These are phyloP conservation scores for Lasioglossum calceatum DNA, from an alignment of 2,888 invertebrate species.

Conservation along the genomic window DNA sequence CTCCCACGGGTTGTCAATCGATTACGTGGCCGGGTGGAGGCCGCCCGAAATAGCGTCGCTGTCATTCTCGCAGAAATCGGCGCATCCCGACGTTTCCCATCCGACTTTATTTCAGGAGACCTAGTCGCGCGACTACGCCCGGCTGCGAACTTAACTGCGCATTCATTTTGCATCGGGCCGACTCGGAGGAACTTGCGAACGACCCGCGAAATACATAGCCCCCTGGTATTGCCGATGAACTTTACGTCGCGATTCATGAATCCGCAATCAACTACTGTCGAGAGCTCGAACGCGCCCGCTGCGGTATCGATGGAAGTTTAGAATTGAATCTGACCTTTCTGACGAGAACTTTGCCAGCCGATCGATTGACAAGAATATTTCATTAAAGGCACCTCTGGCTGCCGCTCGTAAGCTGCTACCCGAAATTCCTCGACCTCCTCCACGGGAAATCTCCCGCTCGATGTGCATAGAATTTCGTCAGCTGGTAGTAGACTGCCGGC, in stretches of 20 bases:
- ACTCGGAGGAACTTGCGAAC: background rate
- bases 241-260: slow-evolving; percentile 24
- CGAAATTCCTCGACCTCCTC: background rate
- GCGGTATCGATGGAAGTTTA: slow-evolving; percentile 18
- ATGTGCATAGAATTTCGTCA: background rate
- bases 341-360: background rate
- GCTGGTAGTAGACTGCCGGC: background rate
- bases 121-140: background rate
- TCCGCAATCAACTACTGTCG: slow-evolving; percentile 14
- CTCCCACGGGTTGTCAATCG: slow-evolving; percentile 25
- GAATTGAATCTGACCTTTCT: slow-evolving; percentile 11
- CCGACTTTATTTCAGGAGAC: slow-evolving; percentile 27
- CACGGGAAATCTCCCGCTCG: background rate
- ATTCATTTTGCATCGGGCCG: background rate
- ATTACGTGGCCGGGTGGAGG: slow-evolving; percentile 6
- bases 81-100: slow-evolving; percentile 10
- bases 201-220: background rate
- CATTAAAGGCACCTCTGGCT: slow-evolving; percentile 3
- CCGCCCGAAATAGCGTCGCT: slow-evolving; percentile 31
- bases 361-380: slow-evolving; percentile 28
- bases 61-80: slow-evolving; percentile 7
- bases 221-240: background rate
- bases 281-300: background rate
- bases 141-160: background rate
- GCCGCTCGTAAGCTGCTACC: background rate